Evolutionary conservation across 2,113 vertebrate genomes (phyloP).

Genomic region (Edolisoma coerulescens): DNA sequence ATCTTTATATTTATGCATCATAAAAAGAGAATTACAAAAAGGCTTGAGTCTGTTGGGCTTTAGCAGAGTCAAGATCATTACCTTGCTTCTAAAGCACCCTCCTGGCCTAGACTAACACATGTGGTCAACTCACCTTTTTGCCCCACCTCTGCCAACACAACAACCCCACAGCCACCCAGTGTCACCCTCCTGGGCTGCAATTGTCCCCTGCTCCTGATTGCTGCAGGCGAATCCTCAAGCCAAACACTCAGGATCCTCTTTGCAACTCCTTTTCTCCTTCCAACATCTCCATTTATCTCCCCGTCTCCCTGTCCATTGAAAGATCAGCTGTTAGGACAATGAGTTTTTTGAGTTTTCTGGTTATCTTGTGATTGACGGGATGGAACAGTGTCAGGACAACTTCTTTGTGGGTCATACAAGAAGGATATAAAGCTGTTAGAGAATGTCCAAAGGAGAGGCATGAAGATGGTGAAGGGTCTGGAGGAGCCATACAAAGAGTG

Average conservation of each 20-base stretch:
- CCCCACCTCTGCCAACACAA: background rate
- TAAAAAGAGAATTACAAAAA: background rate
- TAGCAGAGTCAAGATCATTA: background rate
- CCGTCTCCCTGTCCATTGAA: background rate
- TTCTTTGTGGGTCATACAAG: background rate
- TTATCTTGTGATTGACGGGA: background rate
- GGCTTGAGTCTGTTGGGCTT: background rate
- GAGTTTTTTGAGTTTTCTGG: background rate
- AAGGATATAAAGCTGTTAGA: background rate
- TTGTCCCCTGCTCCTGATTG: background rate
- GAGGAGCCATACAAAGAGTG: background rate
- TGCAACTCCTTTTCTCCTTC: background rate
- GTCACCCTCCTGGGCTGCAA: background rate
- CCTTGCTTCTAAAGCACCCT: background rate
- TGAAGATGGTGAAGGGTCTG: background rate
- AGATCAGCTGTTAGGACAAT: background rate
- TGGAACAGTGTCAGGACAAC: fast-evolving
- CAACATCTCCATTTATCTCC: background rate
- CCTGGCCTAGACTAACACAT: background rate
- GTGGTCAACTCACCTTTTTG: background rate
- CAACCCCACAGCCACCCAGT: background rate
- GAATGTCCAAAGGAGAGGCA: background rate
- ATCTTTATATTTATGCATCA: background rate
- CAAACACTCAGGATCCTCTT: background rate
- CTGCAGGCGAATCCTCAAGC: background rate